Evolutionary conservation across 2,797 vertebrate species (phyloP).

Genomic region (Spinibarbus caldwelli): DNA sequence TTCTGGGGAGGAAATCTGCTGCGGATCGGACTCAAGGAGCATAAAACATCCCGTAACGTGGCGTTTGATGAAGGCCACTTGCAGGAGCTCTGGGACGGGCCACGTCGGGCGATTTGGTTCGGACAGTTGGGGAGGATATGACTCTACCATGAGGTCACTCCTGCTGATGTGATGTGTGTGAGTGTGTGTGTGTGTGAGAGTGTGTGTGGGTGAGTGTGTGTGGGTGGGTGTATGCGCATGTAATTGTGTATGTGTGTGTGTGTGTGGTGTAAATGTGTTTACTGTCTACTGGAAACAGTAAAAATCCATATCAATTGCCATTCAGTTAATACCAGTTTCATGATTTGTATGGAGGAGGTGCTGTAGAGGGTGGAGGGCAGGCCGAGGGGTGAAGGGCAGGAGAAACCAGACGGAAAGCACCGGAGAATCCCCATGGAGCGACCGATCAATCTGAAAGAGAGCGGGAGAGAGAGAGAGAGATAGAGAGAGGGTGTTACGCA

Average conservation of each 20-base stretch:
- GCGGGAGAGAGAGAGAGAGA: too few relatives aligned
- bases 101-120: constrained; percentile 40
- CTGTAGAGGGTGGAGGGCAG: constrained; percentile 73
- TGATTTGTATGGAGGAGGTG: constrained; percentile 86
- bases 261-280: constrained; percentile 65
- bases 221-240: constrained; percentile 15
- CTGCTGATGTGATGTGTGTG: constrained; percentile 38
- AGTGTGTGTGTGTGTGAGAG: constrained; percentile 41
- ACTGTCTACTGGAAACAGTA: constrained; percentile 92
- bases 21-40: constrained; percentile 46
- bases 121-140: constrained; percentile 45
- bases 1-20: neutral
- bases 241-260: too few relatives aligned
- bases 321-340: constrained; percentile 98
- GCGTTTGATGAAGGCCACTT: constrained; percentile 29
- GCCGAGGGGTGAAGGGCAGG: constrained; percentile 77
- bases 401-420: constrained; percentile 84
- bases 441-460: constrained; percentile 85
- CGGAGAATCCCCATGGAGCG: constrained; percentile 97
- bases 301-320: constrained; percentile 99
- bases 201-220: constrained; percentile 42
- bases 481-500: neutral
- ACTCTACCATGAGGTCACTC: constrained; percentile 57
- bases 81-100: constrained; percentile 22
- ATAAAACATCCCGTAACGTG: constrained; percentile 71